phyloP scores from a whole-genome alignment of 2,113 vertebrate genomes.

The Rhipidura dahli region DNA sequence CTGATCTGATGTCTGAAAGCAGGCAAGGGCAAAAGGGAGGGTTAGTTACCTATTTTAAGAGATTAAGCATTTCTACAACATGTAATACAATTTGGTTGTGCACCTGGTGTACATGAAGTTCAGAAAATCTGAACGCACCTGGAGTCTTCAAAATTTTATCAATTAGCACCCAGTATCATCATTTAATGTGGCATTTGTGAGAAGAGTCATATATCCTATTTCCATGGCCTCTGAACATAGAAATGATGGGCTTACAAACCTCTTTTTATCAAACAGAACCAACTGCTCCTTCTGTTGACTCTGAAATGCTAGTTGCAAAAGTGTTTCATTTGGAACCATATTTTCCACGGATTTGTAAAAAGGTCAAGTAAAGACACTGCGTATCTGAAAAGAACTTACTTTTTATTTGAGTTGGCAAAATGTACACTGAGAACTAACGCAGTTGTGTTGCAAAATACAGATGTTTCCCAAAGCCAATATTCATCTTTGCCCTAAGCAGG shows the following conservation, averaged over 20 bases:
- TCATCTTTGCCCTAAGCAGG: neutral
- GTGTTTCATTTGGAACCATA: neutral
- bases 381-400: neutral
- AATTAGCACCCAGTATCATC: neutral
- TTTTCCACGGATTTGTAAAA: neutral
- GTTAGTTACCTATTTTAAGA: neutral
- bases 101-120: neutral
- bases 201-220: neutral
- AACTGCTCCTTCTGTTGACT: neutral
- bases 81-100: neutral
- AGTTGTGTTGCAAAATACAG: neutral
- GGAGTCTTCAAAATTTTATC: neutral
- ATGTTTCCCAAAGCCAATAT: neutral
- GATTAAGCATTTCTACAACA: neutral
- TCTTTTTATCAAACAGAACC: neutral
- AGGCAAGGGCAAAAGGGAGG: neutral
- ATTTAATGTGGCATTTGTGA: neutral
- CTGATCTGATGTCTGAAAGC: conserved; percentile 72
- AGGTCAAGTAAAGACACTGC: neutral
- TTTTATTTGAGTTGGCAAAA: neutral
- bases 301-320: neutral
- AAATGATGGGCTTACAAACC: neutral
- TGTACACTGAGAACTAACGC: neutral
- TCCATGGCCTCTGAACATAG: neutral
- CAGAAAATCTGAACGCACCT: neutral